Evolutionary conservation across 2,113 vertebrate species (phyloP).

Genomic region (Meriones unguiculatus): DNA sequence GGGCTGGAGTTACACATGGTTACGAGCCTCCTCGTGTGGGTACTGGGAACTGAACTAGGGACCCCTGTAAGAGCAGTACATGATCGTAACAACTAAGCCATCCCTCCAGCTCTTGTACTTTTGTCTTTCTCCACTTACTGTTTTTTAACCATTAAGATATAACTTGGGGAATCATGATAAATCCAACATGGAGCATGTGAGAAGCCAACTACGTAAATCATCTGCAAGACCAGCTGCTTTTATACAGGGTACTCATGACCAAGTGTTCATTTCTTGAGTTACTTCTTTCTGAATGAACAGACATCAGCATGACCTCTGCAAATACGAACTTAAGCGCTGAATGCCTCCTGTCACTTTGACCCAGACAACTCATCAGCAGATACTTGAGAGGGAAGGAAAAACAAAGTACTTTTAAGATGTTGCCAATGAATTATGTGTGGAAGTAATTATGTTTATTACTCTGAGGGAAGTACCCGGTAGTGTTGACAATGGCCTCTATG

Average conservation of each 20-base stretch:
- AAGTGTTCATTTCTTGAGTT: background rate
- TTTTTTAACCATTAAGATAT: background rate
- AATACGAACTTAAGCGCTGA: background rate
- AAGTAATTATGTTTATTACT: background rate
- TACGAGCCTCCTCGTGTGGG: background rate
- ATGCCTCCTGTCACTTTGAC: background rate
- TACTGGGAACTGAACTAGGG: background rate
- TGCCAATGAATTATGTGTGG: background rate
- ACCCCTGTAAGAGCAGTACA: background rate
- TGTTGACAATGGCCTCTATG: conserved; percentile 12
- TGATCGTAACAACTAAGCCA: background rate
- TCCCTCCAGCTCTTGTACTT: background rate
- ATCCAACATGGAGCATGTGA: background rate
- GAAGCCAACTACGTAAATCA: background rate
- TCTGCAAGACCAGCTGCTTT: background rate
- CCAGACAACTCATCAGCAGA: background rate
- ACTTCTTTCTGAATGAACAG: background rate
- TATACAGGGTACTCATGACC: background rate
- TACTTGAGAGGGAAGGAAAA: background rate
- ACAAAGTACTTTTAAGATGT: background rate
- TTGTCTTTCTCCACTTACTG: background rate
- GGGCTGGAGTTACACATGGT: background rate
- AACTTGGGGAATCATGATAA: background rate
- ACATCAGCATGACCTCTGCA: background rate
- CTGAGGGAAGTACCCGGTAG: background rate